These are phyloP conservation scores for Mixornis gularis DNA, from an alignment of 2,113 vertebrate genomes.

Conservation along the genomic window DNA sequence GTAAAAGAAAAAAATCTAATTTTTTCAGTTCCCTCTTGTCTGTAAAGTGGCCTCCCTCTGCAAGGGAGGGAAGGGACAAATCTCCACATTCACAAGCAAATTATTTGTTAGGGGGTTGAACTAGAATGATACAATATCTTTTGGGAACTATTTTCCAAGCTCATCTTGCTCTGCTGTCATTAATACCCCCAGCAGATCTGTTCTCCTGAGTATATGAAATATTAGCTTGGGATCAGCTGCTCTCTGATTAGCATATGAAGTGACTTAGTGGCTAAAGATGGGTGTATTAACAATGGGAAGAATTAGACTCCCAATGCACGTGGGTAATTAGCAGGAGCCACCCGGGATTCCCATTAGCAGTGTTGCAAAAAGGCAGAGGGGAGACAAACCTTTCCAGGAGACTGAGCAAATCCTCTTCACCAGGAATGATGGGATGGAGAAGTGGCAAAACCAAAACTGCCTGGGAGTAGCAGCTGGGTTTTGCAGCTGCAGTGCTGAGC, in stretches of 20 bases:
- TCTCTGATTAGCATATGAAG: constrained; percentile 57
- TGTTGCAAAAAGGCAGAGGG: background rate
- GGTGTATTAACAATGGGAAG: constrained; percentile 42
- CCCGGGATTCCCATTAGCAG: constrained; percentile 45
- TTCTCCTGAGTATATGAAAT: constrained; percentile 5
- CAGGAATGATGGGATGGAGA: background rate
- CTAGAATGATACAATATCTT: background rate
- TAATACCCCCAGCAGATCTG: constrained; percentile 12
- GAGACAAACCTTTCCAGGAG: background rate
- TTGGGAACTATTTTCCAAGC: background rate
- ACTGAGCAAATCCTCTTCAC: background rate
- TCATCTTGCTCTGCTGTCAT: background rate
- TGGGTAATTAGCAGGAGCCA: constrained; percentile 56
- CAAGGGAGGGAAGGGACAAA: background rate
- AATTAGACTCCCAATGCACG: constrained; percentile 45
- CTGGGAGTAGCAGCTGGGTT: constrained; percentile 2
- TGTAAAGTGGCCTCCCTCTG: background rate
- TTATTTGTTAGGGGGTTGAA: background rate
- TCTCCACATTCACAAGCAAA: background rate
- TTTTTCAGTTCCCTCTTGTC: background rate
- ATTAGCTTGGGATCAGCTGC: constrained; percentile 51
- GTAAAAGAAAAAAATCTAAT: background rate
- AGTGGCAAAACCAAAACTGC: background rate
- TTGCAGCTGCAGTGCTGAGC: constrained; percentile 17
- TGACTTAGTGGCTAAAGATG: constrained; percentile 57